Percentiles rank a stretch among this genome's conserved stretches.
These are phyloP conservation scores for Oryzias curvinotus DNA, from an alignment of 2,113 vertebrate species.

Conservation along the genomic window DNA sequence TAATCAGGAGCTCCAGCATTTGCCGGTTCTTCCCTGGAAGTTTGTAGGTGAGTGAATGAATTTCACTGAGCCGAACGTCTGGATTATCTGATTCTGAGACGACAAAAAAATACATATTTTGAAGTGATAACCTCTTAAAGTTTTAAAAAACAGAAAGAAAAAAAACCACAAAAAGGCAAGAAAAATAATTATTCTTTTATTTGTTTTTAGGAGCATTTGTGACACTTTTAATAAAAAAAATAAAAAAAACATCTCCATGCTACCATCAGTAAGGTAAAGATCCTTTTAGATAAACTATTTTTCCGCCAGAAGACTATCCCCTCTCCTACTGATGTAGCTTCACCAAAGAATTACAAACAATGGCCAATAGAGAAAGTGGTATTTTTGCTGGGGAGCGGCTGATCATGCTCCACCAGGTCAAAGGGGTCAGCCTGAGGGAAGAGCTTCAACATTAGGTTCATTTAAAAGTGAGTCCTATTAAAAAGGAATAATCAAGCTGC, in stretches of 20 bases:
- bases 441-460: no score
- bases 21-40: slow-evolving; percentile 91
- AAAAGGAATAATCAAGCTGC: not conserved
- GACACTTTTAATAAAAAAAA: not conserved
- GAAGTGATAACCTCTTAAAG: not conserved
- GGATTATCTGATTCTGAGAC: slow-evolving; percentile 89
- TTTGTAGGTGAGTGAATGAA: slow-evolving; percentile 92
- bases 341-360: no score
- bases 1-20: slow-evolving; percentile 91
- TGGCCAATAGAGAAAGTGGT: no score
- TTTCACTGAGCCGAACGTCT: slow-evolving; percentile 89
- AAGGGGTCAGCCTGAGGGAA: no score
- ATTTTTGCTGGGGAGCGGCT: no score
- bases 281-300: no score
- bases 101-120: slow-evolving; percentile 13
- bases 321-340: no score
- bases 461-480: not conserved
- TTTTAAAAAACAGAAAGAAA: not conserved
- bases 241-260: not conserved
- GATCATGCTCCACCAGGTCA: no score
- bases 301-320: no score
- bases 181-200: no score
- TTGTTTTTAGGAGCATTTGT: no score
- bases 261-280: no score
- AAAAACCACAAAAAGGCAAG: not conserved